Conservation (phyloP, 2,797 vertebrate genomes). For the Sebastes cheni region DNA sequence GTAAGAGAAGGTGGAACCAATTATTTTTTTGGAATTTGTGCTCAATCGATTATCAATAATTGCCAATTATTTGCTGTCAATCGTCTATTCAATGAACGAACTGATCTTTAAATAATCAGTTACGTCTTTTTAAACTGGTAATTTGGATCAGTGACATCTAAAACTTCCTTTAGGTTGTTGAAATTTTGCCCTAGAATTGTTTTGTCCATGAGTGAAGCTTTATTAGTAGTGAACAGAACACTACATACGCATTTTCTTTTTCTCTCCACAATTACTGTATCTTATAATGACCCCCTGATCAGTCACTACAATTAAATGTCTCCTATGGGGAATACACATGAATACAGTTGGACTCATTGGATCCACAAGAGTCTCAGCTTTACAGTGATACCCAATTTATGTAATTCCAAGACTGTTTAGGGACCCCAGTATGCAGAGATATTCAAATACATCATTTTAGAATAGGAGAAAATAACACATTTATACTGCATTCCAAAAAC, state of each 20-base stretch:
- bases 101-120: neutral
- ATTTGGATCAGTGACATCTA: neutral
- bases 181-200: neutral
- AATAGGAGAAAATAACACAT: too few relatives aligned
- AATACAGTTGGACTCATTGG: too few relatives aligned
- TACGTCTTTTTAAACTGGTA: neutral
- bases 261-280: neutral
- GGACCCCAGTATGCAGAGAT: too few relatives aligned
- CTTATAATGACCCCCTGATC: neutral
- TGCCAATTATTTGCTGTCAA: neutral
- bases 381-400: too few relatives aligned
- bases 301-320: too few relatives aligned
- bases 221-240: neutral
- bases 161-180: neutral
- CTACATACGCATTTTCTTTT: neutral
- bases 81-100: neutral
- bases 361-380: too few relatives aligned
- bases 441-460: too few relatives aligned
- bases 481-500: too few relatives aligned
- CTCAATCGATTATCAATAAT: neutral
- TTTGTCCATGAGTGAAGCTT: neutral
- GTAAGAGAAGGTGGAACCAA: neutral
- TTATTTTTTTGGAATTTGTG: neutral
- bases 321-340: too few relatives aligned
- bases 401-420: too few relatives aligned